Evolutionary conservation across 2,888 invertebrate species (phyloP).

Genomic region (Abrostola triplasia): DNA sequence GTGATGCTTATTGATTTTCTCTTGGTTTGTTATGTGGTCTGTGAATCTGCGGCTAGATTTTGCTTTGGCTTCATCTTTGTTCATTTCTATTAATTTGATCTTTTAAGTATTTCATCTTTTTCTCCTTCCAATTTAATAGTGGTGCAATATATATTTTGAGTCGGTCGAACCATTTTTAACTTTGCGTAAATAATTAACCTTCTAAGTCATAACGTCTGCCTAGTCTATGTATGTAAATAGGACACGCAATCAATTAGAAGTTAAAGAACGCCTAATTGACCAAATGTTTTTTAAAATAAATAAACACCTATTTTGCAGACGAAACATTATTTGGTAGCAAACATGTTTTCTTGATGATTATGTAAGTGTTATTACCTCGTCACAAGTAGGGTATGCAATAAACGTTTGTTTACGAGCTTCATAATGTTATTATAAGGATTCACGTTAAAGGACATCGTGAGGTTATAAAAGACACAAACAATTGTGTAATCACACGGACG

Average conservation of each 20-base stretch:
- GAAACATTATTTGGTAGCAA: constrained; percentile 6
- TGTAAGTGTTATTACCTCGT: constrained; percentile 36
- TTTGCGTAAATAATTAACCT: too few species aligned
- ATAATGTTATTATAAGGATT: constrained; percentile 67
- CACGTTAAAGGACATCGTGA: constrained; percentile 68
- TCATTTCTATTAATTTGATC: not conserved
- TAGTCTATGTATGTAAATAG: too few species aligned
- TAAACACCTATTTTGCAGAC: not conserved
- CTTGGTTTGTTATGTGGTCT: constrained; percentile 9
- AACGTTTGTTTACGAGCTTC: constrained; percentile 54
- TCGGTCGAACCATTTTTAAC: too few species aligned
- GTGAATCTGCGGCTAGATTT: not conserved
- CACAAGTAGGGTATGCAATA: constrained; percentile 54
- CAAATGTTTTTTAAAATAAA: not conserved
- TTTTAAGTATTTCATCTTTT: too few species aligned
- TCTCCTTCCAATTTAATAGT: too few species aligned
- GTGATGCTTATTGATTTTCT: constrained; percentile 49
- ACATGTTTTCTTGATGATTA: constrained; percentile 31
- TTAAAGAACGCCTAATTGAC: too few species aligned
- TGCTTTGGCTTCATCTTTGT: not conserved
- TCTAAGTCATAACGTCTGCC: too few species aligned
- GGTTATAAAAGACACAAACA: constrained; percentile 61
- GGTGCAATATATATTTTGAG: too few species aligned
- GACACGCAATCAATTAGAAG: too few species aligned
- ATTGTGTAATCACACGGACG: constrained; percentile 73